Percentiles rank a stretch among this genome's conserved stretches.
Conservation (phyloP, 2,797 vertebrate species). For the Myotis planiceps region DNA sequence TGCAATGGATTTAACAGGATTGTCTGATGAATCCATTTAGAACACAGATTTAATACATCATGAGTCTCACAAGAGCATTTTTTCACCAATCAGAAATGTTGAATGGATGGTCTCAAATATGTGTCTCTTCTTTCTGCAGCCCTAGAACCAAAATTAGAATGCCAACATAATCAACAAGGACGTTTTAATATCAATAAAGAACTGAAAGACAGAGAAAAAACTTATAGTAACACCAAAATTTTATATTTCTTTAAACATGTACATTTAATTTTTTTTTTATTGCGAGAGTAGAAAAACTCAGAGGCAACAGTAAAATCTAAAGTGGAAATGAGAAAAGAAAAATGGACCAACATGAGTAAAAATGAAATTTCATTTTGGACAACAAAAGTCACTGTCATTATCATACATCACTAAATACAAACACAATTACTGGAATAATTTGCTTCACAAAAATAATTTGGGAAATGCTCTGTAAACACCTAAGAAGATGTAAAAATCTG, state of each 20-base stretch:
- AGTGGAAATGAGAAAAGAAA: not conserved
- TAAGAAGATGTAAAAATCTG: not conserved
- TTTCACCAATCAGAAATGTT: not conserved
- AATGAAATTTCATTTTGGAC: constrained; percentile 23
- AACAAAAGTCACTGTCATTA: not conserved
- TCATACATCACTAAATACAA: not conserved
- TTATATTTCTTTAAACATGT: not conserved
- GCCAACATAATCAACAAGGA: not conserved
- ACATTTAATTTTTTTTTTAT: not conserved
- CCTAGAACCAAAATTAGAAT: not conserved
- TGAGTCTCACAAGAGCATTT: not conserved
- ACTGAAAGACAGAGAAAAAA: not conserved
- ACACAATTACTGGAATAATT: not conserved
- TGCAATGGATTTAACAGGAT: not conserved
- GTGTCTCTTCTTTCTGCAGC: not conserved
- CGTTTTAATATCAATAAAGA: not conserved
- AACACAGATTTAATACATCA: not conserved
- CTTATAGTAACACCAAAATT: not conserved
- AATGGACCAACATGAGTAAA: not conserved
- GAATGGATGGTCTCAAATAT: not conserved
- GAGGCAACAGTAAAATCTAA: not conserved
- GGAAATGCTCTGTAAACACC: not conserved
- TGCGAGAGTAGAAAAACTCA: not conserved
- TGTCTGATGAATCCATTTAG: not conserved
- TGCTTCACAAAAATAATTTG: not conserved